A percentile compares a stretch with the other conserved stretches of the same genome.
phyloP scores from a whole-genome alignment of 2,113 vertebrate species.

The Eira barbara region DNA sequence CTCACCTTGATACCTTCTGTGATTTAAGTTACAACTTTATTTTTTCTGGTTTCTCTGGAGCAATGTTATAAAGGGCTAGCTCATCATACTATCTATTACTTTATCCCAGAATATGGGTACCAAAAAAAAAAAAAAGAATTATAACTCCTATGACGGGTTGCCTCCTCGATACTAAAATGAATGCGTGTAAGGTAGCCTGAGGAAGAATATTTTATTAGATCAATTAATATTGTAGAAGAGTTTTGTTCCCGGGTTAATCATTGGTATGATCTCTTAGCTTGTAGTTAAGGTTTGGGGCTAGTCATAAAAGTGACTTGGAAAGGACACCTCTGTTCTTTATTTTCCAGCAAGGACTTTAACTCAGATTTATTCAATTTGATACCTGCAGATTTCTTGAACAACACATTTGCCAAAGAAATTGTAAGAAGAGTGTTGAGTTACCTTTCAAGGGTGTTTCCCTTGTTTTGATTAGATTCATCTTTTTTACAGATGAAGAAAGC shows the following conservation, averaged over 20 bases:
- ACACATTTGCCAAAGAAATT: constrained; percentile 10
- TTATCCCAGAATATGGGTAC: constrained; percentile 55
- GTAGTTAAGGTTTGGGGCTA: constrained; percentile 69
- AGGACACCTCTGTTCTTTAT: constrained; percentile 70
- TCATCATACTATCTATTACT: constrained; percentile 69
- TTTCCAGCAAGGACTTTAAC: constrained; percentile 66
- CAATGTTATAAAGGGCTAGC: constrained; percentile 57
- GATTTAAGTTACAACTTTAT: constrained; percentile 40
- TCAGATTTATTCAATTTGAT: constrained; percentile 46
- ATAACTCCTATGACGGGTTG: constrained; percentile 68
- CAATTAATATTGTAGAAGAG: constrained; percentile 79
- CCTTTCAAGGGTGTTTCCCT: neutral
- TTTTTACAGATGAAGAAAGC: neutral
- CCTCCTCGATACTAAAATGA: constrained; percentile 74
- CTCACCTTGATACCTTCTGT: constrained; percentile 33
- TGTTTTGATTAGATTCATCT: neutral
- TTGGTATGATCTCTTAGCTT: constrained; percentile 74
- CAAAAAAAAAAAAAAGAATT: constrained; percentile 64
- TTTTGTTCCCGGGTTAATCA: constrained; percentile 80
- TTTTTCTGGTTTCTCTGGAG: constrained; percentile 58
- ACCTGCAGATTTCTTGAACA: constrained; percentile 38
- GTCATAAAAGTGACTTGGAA: constrained; percentile 75
- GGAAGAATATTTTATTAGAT: constrained; percentile 80
- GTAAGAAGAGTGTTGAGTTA: neutral
- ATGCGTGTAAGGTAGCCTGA: constrained; percentile 71